Evolutionary conservation across 2,888 invertebrate species (phyloP).

Genomic region (Drosophila percnosoma): DNA sequence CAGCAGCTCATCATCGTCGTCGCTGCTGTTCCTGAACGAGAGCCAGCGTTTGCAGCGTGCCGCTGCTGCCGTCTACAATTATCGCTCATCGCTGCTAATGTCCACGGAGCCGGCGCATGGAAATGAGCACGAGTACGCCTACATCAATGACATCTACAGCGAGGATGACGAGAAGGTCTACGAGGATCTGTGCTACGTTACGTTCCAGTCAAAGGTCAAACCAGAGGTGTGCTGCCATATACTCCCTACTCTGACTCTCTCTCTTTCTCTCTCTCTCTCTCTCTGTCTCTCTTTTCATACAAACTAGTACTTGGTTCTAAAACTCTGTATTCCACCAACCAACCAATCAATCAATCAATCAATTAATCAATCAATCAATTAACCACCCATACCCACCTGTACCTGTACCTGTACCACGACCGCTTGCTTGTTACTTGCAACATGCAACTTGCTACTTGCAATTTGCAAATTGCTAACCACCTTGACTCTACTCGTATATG

Average conservation of each 20-base stretch:
- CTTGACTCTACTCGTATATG: conserved; percentile 32
- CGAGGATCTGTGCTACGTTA: conserved; percentile 95
- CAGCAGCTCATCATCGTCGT: conserved; percentile 38
- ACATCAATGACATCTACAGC: conserved; percentile 82
- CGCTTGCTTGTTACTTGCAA: not conserved
- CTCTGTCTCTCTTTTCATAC: not conserved
- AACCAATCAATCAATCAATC: not conserved
- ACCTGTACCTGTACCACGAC: not conserved
- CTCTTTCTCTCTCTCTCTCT: not conserved
- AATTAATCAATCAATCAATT: not conserved
- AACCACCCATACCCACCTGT: not conserved
- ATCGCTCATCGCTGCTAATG: conserved; percentile 69
- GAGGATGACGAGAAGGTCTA: conserved; percentile 92
- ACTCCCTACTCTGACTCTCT: not conserved
- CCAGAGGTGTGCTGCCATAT: conserved; percentile 87
- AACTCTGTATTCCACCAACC: conserved; percentile 10
- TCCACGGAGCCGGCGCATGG: conserved; percentile 80
- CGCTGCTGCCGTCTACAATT: conserved; percentile 83
- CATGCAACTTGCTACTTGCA: not conserved
- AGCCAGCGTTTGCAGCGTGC: conserved; percentile 80
- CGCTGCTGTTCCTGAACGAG: conserved; percentile 60
- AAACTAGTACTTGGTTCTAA: conserved; percentile 20
- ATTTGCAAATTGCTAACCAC: not conserved
- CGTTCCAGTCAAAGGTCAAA: conserved; percentile 88
- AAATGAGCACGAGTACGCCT: conserved; percentile 78